Percentiles rank a stretch among this genome's conserved stretches.
Conservation (phyloP, 2,888 invertebrate species). For the Trissonchulus sp. region DNA sequence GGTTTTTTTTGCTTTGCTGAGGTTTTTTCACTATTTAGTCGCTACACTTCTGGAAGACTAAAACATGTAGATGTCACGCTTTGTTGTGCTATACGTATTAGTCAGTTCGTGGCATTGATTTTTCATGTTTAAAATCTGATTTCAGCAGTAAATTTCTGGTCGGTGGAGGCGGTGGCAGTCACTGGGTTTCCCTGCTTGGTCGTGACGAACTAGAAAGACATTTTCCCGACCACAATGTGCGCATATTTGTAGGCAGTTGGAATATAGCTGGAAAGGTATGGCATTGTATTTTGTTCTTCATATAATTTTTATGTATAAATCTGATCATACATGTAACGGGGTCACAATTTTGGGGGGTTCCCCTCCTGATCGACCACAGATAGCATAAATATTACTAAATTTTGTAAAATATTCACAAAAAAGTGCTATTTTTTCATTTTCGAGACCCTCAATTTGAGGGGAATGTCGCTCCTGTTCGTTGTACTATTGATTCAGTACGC, state of each 20-base stretch:
- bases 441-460: background rate
- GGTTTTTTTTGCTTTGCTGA: background rate
- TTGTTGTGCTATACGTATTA: no score
- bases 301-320: slow-evolving; percentile 31
- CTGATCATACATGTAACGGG: no score
- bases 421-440: background rate
- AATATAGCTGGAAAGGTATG: slow-evolving; percentile 91
- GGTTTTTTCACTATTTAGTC: no score
- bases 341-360: no score
- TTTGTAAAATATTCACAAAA: no score
- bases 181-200: slow-evolving; percentile 64
- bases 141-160: slow-evolving; percentile 12
- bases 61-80: no score
- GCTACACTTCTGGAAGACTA: no score
- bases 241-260: slow-evolving; percentile 87
- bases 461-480: no score
- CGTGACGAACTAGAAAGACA: slow-evolving; percentile 75
- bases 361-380: no score
- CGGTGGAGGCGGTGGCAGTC: slow-evolving; percentile 14
- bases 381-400: background rate
- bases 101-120: no score
- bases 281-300: no score
- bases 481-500: no score
- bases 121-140: background rate
- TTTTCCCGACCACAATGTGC: slow-evolving; percentile 74